Evolutionary conservation across 2,888 invertebrate species (phyloP).

Genomic region (Amphipoea lucens): DNA sequence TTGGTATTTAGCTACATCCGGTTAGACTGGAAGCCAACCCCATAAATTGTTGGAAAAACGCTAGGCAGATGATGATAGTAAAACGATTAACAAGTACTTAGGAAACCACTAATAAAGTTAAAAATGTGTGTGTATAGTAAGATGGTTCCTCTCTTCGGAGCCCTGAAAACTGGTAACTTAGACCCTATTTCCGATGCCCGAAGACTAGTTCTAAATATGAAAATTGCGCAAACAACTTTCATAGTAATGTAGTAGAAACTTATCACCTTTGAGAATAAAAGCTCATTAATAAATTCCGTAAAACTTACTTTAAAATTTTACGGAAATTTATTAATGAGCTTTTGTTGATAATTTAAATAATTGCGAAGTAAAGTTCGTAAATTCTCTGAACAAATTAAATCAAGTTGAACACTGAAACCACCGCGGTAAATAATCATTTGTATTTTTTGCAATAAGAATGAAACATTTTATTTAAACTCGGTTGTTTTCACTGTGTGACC

Average conservation of each 20-base stretch:
- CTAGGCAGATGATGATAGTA: not conserved
- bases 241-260: not conserved
- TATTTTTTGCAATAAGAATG: not conserved
- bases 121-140: not conserved
- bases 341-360: slow-evolving; percentile 1
- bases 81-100: not conserved
- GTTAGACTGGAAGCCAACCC: not conserved
- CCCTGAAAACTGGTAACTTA: too few species aligned
- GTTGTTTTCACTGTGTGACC: not conserved
- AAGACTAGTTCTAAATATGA: not conserved
- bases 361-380: slow-evolving; percentile 6
- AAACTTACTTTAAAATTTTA: not conserved
- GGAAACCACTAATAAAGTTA: not conserved
- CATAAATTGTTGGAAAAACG: not conserved
- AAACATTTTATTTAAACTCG: not conserved
- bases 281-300: not conserved
- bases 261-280: not conserved
- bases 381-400: slow-evolving; percentile 5
- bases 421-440: slow-evolving; percentile 8
- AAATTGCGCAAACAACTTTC: not conserved
- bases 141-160: not conserved
- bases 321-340: too few species aligned
- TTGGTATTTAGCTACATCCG: not conserved
- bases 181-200: not conserved
- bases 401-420: not conserved